Percentiles rank a stretch among this genome's conserved stretches.
These are phyloP conservation scores for Pentamera pediparva DNA, from an alignment of 53 echinoderm and acorn worm genomes.

Conservation along the genomic window DNA sequence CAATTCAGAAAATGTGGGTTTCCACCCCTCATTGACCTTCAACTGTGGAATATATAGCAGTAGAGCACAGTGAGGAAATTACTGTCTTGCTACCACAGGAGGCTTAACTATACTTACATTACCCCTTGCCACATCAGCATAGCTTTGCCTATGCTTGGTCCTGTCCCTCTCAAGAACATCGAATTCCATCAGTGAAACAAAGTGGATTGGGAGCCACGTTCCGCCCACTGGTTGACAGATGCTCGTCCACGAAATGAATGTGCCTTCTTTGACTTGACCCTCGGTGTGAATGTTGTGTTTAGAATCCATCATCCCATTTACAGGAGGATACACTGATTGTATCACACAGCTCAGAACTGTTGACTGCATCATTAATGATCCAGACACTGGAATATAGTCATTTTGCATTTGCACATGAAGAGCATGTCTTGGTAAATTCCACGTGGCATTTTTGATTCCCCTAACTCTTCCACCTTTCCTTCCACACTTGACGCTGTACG, in stretches of 20 bases:
- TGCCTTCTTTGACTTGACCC: background rate
- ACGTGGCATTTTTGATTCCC: background rate
- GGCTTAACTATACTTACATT: no score
- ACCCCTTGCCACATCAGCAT: no score
- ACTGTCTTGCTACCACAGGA: no score
- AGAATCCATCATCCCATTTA: background rate
- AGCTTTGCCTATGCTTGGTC: no score
- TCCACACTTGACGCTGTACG: background rate
- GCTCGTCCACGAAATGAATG: background rate
- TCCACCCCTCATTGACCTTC: no score
- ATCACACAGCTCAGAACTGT: background rate
- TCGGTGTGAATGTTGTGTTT: background rate
- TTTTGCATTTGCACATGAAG: no score
- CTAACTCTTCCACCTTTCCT: slow-evolving; percentile 1
- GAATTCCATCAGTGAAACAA: background rate
- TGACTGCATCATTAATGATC: slow-evolving; percentile 44
- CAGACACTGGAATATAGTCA: slow-evolving; percentile 43
- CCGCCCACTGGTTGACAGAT: background rate
- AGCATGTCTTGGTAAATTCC: slow-evolving; percentile 16
- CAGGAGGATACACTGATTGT: slow-evolving; percentile 33
- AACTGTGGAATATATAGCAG: no score
- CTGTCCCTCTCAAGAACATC: no score
- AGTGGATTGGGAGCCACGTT: background rate
- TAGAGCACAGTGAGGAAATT: no score
- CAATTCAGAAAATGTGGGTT: no score